phyloP scores from a whole-genome alignment of 2,113 vertebrate species.

The Rhipidura dahli region DNA sequence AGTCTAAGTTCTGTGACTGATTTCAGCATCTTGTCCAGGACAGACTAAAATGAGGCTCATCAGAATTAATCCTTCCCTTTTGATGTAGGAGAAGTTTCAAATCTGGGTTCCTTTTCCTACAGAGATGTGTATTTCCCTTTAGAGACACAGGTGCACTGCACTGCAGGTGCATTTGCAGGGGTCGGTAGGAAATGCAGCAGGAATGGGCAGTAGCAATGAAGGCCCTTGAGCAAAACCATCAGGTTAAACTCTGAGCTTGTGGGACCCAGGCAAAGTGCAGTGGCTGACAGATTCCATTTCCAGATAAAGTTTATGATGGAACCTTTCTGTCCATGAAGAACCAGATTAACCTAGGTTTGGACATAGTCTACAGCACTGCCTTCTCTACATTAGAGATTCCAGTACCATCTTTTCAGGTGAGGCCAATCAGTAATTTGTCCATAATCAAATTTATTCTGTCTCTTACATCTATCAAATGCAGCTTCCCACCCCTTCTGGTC shows the following conservation, averaged over 20 bases:
- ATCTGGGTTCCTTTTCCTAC: not conserved
- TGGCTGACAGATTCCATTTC: not conserved
- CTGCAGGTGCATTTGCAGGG: not conserved
- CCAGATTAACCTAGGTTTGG: not conserved
- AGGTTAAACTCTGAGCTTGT: not conserved
- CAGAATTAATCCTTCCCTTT: not conserved
- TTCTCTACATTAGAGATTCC: not conserved
- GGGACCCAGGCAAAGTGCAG: not conserved
- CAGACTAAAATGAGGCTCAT: not conserved
- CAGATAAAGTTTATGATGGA: not conserved
- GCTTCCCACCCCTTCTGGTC: not conserved
- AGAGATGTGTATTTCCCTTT: not conserved
- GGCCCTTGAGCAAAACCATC: not conserved
- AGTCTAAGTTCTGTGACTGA: not conserved
- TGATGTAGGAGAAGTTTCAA: not conserved
- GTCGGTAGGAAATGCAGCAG: not conserved
- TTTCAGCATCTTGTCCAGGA: not conserved
- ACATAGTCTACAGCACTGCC: not conserved
- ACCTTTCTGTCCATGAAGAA: not conserved
- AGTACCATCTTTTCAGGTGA: not conserved
- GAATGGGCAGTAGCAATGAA: not conserved
- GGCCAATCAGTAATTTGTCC: not conserved
- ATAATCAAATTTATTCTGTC: not conserved
- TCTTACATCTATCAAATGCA: not conserved
- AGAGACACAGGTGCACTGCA: not conserved